These are phyloP conservation scores for Takifugu flavidus DNA, from an alignment of 2,113 vertebrate genomes.

Conservation along the genomic window DNA sequence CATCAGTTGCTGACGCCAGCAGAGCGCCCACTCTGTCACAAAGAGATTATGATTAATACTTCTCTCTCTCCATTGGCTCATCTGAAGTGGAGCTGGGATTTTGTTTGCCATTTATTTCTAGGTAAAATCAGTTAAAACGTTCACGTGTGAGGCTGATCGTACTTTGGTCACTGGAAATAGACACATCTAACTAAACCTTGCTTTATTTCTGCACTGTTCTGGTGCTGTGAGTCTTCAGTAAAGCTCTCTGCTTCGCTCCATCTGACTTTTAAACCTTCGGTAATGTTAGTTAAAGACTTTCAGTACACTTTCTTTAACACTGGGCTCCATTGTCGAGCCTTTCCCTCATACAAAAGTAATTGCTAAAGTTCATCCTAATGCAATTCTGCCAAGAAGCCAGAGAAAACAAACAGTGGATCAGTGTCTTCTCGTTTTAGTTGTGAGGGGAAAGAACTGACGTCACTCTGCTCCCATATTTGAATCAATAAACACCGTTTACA, in stretches of 20 bases:
- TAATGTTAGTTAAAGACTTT: conserved; percentile 1
- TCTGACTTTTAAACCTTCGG: background rate
- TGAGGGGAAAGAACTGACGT: conserved; percentile 24
- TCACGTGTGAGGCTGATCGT: no score
- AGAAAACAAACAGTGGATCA: conserved; percentile 16
- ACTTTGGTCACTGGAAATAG: no score
- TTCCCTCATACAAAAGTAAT: background rate
- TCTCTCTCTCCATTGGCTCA: background rate
- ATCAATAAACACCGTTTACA: conserved; percentile 51
- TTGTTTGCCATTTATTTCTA: no score
- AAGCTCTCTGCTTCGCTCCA: no score
- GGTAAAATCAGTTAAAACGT: no score
- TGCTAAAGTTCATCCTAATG: conserved; percentile 5
- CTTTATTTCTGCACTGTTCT: background rate
- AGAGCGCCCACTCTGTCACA: conserved; percentile 21
- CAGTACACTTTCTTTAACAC: background rate
- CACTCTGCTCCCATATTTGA: conserved; percentile 29
- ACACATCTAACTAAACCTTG: background rate
- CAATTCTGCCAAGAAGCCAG: conserved; percentile 7
- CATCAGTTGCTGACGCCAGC: conserved; percentile 59
- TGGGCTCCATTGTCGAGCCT: background rate
- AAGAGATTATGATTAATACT: conserved; percentile 37
- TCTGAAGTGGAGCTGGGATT: background rate
- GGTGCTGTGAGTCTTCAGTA: background rate
- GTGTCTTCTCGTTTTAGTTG: background rate